Evolutionary conservation across 2,113 vertebrate species (phyloP).

Genomic region (Sorex fumeus): DNA sequence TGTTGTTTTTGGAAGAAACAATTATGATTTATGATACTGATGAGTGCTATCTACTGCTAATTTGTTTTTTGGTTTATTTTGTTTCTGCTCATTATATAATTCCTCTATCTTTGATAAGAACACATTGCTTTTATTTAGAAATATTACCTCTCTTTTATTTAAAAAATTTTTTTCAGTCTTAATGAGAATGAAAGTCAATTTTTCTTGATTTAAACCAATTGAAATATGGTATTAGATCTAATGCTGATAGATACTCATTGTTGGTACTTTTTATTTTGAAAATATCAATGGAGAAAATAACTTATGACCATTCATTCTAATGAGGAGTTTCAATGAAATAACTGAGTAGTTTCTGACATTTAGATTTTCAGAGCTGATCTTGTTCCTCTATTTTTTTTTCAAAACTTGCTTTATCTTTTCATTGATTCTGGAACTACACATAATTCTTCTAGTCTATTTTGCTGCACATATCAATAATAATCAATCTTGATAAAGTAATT

Average conservation of each 20-base stretch:
- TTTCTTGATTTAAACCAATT: background rate
- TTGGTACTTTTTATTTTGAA: constrained; percentile 15
- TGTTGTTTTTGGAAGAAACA: background rate
- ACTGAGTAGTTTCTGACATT: background rate
- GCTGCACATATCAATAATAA: background rate
- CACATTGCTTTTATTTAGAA: constrained; percentile 15
- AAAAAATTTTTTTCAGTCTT: background rate
- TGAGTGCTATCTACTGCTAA: background rate
- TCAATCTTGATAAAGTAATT: background rate
- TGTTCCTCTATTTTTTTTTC: background rate
- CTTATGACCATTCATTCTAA: background rate
- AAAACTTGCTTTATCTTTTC: constrained; percentile 22
- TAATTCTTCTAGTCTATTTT: background rate
- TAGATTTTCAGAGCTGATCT: background rate
- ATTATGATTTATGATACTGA: constrained; percentile 24
- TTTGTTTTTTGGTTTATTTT: background rate
- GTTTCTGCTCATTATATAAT: background rate
- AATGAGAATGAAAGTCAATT: constrained; percentile 53
- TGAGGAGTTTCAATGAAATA: background rate
- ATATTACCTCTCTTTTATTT: background rate
- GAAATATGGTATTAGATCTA: background rate
- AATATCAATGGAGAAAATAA: constrained; percentile 35
- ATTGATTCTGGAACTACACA: constrained; percentile 23
- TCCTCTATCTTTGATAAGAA: background rate
- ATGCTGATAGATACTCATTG: background rate